Evolutionary conservation across 1,140 invertebrate species (phyloP).

Genomic region (Cydia amplana): DNA sequence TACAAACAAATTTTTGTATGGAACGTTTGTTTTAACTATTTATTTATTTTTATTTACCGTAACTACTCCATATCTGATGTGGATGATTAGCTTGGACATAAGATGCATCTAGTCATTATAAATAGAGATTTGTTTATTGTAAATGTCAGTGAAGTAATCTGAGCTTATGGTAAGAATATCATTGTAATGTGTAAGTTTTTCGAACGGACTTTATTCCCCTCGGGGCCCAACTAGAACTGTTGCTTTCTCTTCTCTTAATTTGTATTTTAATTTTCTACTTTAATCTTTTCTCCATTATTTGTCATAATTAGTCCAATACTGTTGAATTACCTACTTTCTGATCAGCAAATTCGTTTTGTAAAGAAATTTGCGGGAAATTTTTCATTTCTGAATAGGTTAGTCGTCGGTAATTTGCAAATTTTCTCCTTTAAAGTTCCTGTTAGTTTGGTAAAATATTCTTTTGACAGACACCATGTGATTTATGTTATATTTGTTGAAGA

Average conservation of each 20-base stretch:
- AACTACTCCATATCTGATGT: constrained; percentile 32
- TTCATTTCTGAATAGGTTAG: constrained; percentile 8
- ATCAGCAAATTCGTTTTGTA: constrained; percentile 67
- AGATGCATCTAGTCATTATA: constrained; percentile 66
- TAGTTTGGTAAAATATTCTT: background rate
- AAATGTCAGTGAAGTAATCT: constrained; percentile 74
- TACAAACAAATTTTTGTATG: constrained; percentile 44
- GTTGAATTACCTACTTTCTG: constrained; percentile 51
- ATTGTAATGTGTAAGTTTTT: constrained; percentile 71
- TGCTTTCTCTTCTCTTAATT: constrained; percentile 55
- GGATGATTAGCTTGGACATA: constrained; percentile 42
- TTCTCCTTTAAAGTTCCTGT: background rate
- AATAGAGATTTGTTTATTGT: constrained; percentile 54
- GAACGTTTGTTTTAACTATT: constrained; percentile 53
- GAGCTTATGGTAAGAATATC: constrained; percentile 69
- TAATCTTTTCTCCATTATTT: constrained; percentile 42
- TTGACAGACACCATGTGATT: background rate
- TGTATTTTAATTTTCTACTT: constrained; percentile 63
- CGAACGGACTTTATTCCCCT: constrained; percentile 57
- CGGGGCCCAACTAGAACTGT: constrained; percentile 45
- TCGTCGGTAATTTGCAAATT: background rate
- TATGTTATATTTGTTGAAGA: constrained; percentile 8
- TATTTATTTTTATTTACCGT: constrained; percentile 55
- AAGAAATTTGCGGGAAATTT: constrained; percentile 7
- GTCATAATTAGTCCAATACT: constrained; percentile 42